Conservation (phyloP, 2,888 invertebrate genomes). For the Coenonympha glycerion region DNA sequence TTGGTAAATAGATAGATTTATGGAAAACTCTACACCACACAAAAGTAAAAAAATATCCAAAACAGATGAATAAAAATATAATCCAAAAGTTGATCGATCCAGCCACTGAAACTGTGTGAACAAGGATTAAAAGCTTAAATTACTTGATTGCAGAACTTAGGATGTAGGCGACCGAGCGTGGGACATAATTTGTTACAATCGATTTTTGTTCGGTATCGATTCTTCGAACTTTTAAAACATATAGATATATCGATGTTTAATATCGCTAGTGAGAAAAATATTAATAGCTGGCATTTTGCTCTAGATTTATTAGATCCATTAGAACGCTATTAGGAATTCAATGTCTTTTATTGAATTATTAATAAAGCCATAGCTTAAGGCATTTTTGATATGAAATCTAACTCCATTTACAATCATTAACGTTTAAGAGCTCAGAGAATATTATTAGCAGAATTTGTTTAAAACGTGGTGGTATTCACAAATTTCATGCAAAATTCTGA, state of each 20-base stretch:
- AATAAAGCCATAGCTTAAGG: neutral
- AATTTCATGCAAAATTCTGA: too few relatives aligned
- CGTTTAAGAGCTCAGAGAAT: too few relatives aligned
- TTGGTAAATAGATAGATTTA: too few relatives aligned
- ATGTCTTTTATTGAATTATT: conserved; percentile 6
- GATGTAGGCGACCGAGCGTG: conserved; percentile 39
- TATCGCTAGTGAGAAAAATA: conserved; percentile 43
- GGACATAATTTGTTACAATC: conserved; percentile 59
- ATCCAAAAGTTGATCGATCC: too few relatives aligned
- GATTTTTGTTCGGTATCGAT: conserved; percentile 55
- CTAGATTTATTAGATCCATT: conserved; percentile 28
- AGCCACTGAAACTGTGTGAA: too few relatives aligned
- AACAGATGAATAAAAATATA: too few relatives aligned
- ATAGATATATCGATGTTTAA: conserved; percentile 46
- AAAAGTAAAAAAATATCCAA: too few relatives aligned
- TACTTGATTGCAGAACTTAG: neutral
- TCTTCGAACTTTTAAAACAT: conserved; percentile 35
- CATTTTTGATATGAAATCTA: neutral
- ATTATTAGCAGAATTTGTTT: too few relatives aligned
- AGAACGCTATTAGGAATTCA: conserved; percentile 10
- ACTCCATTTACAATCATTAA: too few relatives aligned
- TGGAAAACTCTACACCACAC: too few relatives aligned
- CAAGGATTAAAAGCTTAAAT: conserved; percentile 9
- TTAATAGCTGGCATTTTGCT: conserved; percentile 40
- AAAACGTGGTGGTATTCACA: too few relatives aligned